A percentile compares a stretch with the other conserved stretches of the same genome.
These are phyloP conservation scores for Aspidapion aeneum DNA, from an alignment of 2,888 invertebrate genomes.

Conservation along the genomic window DNA sequence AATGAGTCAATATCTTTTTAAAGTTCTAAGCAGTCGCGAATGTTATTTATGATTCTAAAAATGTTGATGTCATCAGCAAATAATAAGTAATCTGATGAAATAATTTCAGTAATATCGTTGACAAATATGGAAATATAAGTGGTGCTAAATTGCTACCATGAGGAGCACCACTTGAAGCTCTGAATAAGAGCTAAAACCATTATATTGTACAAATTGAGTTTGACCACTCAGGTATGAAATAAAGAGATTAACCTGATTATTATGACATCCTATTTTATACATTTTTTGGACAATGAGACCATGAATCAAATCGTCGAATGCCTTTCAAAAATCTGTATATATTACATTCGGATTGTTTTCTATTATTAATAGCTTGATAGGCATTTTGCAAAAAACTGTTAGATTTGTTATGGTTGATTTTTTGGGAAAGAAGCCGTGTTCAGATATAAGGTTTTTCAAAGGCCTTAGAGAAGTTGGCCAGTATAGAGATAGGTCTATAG, in stretches of 20 bases:
- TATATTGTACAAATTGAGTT: not conserved
- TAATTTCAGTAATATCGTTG: not conserved
- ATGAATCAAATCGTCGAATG: conserved; percentile 6
- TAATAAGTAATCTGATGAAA: not conserved
- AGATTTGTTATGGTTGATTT: conserved; percentile 8
- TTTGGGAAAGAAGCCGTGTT: conserved; percentile 7
- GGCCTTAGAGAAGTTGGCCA: no score
- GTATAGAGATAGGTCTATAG: no score
- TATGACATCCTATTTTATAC: not conserved
- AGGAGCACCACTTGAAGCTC: not conserved
- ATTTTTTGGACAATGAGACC: not conserved
- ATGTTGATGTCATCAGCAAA: not conserved
- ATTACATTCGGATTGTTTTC: conserved; percentile 10
- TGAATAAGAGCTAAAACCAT: not conserved
- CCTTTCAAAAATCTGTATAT: conserved; percentile 10
- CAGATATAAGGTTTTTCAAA: no score
- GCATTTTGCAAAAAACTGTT: conserved; percentile 1
- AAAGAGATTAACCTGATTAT: not conserved
- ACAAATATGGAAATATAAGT: not conserved
- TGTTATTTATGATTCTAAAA: not conserved
- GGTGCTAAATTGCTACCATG: not conserved
- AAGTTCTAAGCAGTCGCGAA: not conserved
- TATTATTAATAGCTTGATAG: not conserved
- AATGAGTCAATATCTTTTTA: not conserved
- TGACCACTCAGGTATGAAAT: not conserved